These are phyloP conservation scores for Hydrotaea cyrtoneurina DNA, from an alignment of 2,888 invertebrate genomes.

Conservation along the genomic window DNA sequence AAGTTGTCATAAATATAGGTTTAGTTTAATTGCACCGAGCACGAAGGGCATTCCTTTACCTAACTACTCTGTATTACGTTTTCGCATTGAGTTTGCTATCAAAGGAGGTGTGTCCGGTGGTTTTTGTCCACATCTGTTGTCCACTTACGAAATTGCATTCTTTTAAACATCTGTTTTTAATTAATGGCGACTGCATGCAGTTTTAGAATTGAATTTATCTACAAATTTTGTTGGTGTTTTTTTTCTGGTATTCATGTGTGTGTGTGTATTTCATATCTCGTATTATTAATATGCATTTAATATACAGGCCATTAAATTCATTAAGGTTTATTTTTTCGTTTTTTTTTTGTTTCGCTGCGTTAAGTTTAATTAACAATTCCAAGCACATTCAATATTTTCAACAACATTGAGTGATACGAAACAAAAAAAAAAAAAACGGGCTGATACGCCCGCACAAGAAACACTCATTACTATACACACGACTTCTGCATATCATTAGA, in stretches of 20 bases:
- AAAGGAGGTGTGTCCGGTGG: no score
- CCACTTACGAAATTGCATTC: neutral
- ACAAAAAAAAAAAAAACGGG: no score
- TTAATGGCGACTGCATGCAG: neutral
- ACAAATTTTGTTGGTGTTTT: neutral
- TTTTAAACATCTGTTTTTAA: neutral
- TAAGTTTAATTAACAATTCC: slow-evolving; percentile 40
- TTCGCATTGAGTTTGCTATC: no score
- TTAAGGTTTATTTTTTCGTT: slow-evolving; percentile 21
- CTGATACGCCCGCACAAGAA: neutral
- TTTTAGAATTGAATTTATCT: neutral
- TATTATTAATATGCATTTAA: slow-evolving; percentile 30
- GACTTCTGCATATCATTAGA: neutral
- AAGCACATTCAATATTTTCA: slow-evolving; percentile 25
- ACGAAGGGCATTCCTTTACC: no score
- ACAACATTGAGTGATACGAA: neutral
- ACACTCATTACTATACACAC: neutral
- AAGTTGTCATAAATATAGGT: no score
- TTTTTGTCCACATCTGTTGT: no score
- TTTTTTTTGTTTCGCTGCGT: neutral
- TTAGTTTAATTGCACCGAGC: no score
- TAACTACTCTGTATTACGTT: no score
- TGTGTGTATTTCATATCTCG: no score
- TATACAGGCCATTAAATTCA: slow-evolving; percentile 33
- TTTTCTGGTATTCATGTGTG: neutral